A percentile compares a stretch with the other conserved stretches of the same genome.
Evolutionary conservation across 2,888 invertebrate genomes (phyloP).

Genomic region (Lithophane socia): DNA sequence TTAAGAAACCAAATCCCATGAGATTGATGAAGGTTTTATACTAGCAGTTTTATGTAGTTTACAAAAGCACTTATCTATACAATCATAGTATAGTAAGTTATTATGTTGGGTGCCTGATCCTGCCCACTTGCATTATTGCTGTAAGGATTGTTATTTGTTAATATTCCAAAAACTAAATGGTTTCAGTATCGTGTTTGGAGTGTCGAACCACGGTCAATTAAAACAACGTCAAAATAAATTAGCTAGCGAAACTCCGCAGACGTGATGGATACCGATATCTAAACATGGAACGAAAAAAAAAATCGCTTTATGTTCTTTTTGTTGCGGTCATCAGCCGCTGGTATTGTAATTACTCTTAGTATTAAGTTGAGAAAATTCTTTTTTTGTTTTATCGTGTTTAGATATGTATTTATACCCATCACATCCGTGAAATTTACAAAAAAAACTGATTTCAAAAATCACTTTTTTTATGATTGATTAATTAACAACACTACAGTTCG

Average conservation of each 20-base stretch:
- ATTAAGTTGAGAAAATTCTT: neutral
- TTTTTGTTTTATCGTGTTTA: neutral
- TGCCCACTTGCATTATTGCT: neutral
- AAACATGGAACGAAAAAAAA: no score
- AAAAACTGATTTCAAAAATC: neutral
- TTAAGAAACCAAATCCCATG: slow-evolving; percentile 2
- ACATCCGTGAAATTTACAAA: neutral
- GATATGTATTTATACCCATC: neutral
- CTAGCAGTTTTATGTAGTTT: slow-evolving; percentile 8
- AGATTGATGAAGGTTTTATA: neutral
- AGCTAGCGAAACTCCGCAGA: neutral
- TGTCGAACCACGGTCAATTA: neutral
- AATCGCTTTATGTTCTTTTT: neutral
- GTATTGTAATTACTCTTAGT: neutral
- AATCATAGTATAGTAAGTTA: slow-evolving; percentile 1
- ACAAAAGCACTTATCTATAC: slow-evolving; percentile 15
- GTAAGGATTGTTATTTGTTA: neutral
- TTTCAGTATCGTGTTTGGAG: neutral
- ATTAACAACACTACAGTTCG: neutral
- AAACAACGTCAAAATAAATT: neutral
- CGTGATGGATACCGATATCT: neutral
- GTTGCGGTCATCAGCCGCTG: neutral
- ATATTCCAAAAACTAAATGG: slow-evolving; percentile 12
- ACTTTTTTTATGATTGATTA: neutral
- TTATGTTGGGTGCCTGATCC: neutral